Evolutionary conservation across 2,888 invertebrate genomes (phyloP), one percentile per base, ranked within the genome.

Genomic region (Copidosoma aretas): DNA sequence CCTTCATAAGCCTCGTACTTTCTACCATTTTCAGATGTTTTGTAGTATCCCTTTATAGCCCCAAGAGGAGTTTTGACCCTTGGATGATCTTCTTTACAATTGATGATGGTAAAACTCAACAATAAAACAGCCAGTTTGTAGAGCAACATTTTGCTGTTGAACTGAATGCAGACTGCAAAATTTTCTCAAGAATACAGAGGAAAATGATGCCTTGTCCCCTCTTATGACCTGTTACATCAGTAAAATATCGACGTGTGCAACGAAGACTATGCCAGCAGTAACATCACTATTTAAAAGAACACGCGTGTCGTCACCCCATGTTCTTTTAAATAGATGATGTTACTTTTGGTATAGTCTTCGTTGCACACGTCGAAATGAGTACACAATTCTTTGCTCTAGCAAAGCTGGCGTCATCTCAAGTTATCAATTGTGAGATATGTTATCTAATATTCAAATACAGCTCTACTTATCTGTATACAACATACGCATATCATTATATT

Each of bases 1-100:
- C 81, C 81, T 71, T 80, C 79, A 62, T 78, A 81, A 14, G 80
- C 79, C 60, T 76, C 75, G n/a, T 75, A 80, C 41, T 73, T 71
- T 60, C 74, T 75, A 41, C 80, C 79, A 62, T 78, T 73, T 21
- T 73, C 72, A 1, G 81, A 81, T 21, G 64, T 57, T 63, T 78
- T 77, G 64, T 78, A 73, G 19, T 77, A 78, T 22, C 81, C 81
- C 54, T 64, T 75, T 24, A 81, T 69, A 4, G 64, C 72, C 61
- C 80, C 81, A 14, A 77, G 66, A 14, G 78, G 74, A 53, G 77
- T 81, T 68, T 73, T 72, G 0, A 80, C 74, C 32, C 63, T 73
- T 5, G 80, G 79, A n/a, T 71, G 57, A 32, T 68, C 53, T 53
- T 67, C 46, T 57, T 58, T 19, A 17, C 58, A n/a, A 63, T 59